phyloP scores from a whole-genome alignment of 2,888 invertebrate species.

The Mesoligia furuncula region DNA sequence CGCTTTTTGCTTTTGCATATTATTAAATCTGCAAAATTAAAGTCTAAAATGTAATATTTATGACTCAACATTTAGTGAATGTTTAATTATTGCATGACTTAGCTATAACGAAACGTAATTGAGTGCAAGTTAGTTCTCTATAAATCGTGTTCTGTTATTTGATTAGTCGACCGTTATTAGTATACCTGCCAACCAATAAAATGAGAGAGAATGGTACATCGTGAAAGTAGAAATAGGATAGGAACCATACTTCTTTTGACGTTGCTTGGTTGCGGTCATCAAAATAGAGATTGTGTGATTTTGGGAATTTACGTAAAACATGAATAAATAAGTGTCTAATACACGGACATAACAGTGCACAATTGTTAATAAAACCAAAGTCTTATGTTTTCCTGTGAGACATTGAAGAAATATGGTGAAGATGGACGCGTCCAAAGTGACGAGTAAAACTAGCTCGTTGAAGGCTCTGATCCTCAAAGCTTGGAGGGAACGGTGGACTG shows the following conservation, averaged over 20 bases:
- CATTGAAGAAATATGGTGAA: conserved; percentile 69
- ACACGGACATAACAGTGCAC: conserved; percentile 28
- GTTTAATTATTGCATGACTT: not conserved
- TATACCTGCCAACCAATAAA: not conserved
- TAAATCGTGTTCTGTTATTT: accelerated
- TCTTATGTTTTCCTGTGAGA: conserved; percentile 28
- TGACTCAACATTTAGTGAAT: accelerated
- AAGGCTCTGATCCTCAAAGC: conserved; percentile 95
- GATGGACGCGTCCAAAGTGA: conserved; percentile 94
- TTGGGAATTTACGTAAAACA: conserved; percentile 16
- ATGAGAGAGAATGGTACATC: accelerated
- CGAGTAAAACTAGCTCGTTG: conserved; percentile 95
- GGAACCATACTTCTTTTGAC: conserved; percentile 49
- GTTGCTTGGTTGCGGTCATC: conserved; percentile 38
- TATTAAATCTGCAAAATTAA: not conserved
- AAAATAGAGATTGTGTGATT: conserved; percentile 19
- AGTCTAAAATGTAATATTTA: not conserved
- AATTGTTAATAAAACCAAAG: conserved; percentile 12
- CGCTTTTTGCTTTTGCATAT: accelerated
- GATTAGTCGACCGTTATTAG: not conserved
- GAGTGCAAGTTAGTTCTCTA: conserved; percentile 18
- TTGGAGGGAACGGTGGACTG: conserved; percentile 99
- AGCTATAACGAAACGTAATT: conserved; percentile 27
- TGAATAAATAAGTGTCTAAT: conserved; percentile 18
- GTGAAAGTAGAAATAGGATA: not conserved